Conservation (phyloP, 1,140 invertebrate species). For the Hylaeus volcanicus region DNA sequence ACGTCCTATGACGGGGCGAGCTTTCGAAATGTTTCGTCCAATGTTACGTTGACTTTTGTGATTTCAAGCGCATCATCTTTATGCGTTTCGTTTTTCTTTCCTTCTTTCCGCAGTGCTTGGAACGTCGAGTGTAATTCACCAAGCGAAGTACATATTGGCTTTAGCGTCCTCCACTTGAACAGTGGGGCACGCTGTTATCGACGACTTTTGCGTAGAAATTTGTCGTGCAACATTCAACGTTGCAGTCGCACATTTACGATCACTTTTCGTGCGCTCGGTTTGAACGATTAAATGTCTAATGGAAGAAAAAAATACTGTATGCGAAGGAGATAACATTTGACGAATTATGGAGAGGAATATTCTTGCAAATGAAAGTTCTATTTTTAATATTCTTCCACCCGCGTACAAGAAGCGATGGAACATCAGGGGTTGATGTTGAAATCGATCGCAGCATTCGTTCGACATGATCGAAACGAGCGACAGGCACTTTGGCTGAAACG, state of each 20-base stretch:
- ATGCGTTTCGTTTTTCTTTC: background rate
- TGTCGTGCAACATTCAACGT: too few species aligned
- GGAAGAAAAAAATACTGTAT: too few species aligned
- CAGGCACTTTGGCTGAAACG: slow-evolving; percentile 42
- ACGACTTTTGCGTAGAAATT: too few species aligned
- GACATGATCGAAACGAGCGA: slow-evolving; percentile 35
- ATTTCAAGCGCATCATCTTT: background rate
- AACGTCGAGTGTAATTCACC: background rate
- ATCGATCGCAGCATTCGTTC: slow-evolving; percentile 34
- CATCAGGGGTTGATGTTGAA: background rate
- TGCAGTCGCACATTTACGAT: too few species aligned
- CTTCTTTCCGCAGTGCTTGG: too few species aligned
- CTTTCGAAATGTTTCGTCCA: slow-evolving; percentile 38
- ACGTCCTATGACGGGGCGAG: slow-evolving; percentile 29
- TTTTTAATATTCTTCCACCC: background rate
- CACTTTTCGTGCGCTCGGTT: too few species aligned
- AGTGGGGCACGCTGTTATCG: too few species aligned
- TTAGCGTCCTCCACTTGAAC: too few species aligned
- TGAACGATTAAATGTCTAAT: too few species aligned
- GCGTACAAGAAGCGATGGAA: background rate
- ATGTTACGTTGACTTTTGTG: background rate
- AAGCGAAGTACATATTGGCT: too few species aligned
- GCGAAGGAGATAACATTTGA: too few species aligned
- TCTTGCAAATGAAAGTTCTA: background rate
- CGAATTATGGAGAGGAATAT: too few species aligned